Evolutionary conservation across 2,888 invertebrate species (phyloP), one percentile per base, ranked within the genome.

Genomic region (Rhamphomyia laevipes): DNA sequence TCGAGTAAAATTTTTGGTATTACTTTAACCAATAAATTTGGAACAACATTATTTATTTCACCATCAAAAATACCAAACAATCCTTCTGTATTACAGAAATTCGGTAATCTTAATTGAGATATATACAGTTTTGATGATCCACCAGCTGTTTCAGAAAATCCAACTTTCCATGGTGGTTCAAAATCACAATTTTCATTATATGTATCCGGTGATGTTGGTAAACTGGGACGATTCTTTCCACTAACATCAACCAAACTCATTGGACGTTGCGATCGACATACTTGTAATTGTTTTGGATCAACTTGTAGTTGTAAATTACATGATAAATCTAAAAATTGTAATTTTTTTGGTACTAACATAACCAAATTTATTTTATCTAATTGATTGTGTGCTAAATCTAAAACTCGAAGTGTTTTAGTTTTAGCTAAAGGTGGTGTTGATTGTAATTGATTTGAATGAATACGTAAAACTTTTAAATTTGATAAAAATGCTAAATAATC

Each of bases 361-460:
- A 81, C 76, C 57, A 90, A 72, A 68, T 89, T 87, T 49, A 90
- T 77, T 56, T 82, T 80, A 63, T 88, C 86, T 46, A 90, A 67
- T 64, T 88, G 86, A 64, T 90, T 90, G 62, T 90, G 88, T 0
- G 90, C 88, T 57, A 90, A 75, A 67, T 90, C 90, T 50, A 90
- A 71, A 16, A 89, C 86, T 72, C 84, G 81, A 5, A 90, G 71
- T 3, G 82, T 80, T 31, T 77, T 73, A 59, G 86, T 78, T 63
- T 81, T 82, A n/a, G 82, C 82, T 59, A 90, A 77, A 63, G 80
- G 80, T 1, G 89, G 89, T 45, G 85, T 82, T 27, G 78, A 78
- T 55, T 84, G 76, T 47, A 90, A 70, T 57, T 84, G 76, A 67
- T 90, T 90, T 1, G 88, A 88, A 68, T 90, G 90, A 6, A 89